A percentile compares a stretch with the other conserved stretches of the same genome.
phyloP scores from a whole-genome alignment of 2,888 invertebrate species.

The Steinernema hermaphroditum region DNA sequence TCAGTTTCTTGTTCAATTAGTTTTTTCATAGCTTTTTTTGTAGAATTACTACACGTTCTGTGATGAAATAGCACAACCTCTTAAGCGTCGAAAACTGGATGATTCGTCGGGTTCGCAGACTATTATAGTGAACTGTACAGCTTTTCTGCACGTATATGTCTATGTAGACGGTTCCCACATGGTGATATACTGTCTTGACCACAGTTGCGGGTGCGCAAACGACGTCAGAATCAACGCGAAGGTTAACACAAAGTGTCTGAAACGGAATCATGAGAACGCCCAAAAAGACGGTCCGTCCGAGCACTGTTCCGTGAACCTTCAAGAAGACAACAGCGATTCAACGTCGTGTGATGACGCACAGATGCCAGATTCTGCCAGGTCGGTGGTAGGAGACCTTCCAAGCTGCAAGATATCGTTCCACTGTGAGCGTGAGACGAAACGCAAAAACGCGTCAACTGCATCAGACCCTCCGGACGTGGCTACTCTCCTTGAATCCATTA shows the following conservation, averaged over 20 bases:
- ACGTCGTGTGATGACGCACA: background rate
- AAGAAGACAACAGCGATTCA: background rate
- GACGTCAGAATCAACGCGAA: slow-evolving; percentile 4
- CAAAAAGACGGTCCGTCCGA: too few relatives aligned
- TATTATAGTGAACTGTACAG: slow-evolving; percentile 7
- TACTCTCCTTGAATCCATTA: slow-evolving; percentile 2
- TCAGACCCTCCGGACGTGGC: slow-evolving; percentile 19
- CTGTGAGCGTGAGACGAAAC: background rate
- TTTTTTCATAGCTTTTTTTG: background rate
- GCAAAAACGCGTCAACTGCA: slow-evolving; percentile 13
- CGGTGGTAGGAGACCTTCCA: background rate
- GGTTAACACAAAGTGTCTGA: slow-evolving; percentile 5
- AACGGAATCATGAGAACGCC: slow-evolving; percentile 1
- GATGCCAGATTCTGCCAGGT: background rate
- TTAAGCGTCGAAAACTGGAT: slow-evolving; percentile 15
- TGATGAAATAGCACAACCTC: background rate
- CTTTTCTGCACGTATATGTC: slow-evolving; percentile 6
- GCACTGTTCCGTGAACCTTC: too few relatives aligned
- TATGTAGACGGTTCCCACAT: slow-evolving; percentile 9
- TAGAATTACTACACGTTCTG: slow-evolving; percentile 20
- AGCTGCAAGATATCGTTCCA: background rate
- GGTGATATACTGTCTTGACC: slow-evolving; percentile 12
- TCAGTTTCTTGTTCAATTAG: background rate
- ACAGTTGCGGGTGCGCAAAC: background rate
- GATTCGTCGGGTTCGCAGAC: background rate